Conservation (phyloP, 2,797 vertebrate species). For the Balearica regulorum region DNA sequence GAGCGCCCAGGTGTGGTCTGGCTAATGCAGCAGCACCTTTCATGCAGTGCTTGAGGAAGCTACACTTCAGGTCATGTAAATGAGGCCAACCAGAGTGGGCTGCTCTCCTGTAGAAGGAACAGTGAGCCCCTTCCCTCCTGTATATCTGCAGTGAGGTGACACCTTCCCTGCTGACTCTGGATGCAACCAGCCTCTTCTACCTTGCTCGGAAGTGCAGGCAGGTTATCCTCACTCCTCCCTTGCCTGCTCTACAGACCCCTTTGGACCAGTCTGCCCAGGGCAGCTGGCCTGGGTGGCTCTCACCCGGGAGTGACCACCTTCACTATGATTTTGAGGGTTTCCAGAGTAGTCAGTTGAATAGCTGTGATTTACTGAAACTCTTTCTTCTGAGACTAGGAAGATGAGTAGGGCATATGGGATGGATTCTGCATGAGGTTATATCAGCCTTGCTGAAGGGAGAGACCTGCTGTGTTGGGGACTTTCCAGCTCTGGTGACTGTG, state of each 20-base stretch:
- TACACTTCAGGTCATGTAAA: neutral
- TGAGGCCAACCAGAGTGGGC: neutral
- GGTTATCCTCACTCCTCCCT: neutral
- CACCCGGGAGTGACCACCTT: accelerated
- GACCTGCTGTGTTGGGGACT: conserved; percentile 4
- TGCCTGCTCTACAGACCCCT: neutral
- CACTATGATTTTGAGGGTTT: neutral
- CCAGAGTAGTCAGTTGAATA: neutral
- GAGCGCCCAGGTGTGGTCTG: neutral
- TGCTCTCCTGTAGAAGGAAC: neutral
- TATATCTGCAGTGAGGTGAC: neutral
- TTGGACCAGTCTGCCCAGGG: neutral
- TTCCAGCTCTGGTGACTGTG: neutral
- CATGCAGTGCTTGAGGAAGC: neutral
- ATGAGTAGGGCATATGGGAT: neutral
- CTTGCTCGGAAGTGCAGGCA: neutral
- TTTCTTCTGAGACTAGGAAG: neutral
- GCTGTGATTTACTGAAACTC: neutral
- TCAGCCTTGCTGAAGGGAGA: neutral
- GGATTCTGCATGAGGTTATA: neutral
- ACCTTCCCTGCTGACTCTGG: neutral
- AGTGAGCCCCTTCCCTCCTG: neutral
- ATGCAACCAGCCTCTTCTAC: neutral
- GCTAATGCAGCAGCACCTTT: neutral
- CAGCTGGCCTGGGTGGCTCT: neutral